These are phyloP conservation scores for Pentalonia nigronervosa DNA, from an alignment of 1,140 invertebrate species.

Conservation along the genomic window DNA sequence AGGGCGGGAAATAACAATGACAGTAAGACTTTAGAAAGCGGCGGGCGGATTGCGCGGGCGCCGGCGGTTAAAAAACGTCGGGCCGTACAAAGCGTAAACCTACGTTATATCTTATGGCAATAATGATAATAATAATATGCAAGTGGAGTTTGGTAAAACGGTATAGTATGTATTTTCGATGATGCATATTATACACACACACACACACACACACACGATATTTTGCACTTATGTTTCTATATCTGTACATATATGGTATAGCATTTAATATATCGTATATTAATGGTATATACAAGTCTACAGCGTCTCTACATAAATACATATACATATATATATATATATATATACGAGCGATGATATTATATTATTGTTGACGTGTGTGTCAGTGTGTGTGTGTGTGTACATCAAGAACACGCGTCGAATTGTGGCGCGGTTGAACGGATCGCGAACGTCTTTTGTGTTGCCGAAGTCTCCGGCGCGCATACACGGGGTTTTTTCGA, in stretches of 20 bases:
- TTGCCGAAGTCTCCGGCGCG: background rate
- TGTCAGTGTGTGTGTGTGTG: no score
- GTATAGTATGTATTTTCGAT: background rate
- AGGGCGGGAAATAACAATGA: background rate
- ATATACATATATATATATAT: background rate
- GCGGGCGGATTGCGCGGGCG: background rate
- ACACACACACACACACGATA: no score
- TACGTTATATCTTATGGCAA: no score
- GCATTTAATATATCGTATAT: no score
- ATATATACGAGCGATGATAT: background rate
- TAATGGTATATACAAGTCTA: no score
- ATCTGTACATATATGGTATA: no score
- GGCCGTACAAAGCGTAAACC: background rate
- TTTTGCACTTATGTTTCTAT: no score
- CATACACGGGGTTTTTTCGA: background rate
- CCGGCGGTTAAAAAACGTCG: background rate
- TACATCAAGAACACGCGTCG: background rate
- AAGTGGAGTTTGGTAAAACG: no score
- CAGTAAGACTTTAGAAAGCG: background rate
- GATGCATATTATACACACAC: no score
- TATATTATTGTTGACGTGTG: background rate
- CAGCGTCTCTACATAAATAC: no score
- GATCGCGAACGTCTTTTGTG: conserved; percentile 5
- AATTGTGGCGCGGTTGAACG: background rate
- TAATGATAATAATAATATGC: background rate